Conservation (phyloP, 2,888 invertebrate genomes). For the Scrobipalpa atriplicella region DNA sequence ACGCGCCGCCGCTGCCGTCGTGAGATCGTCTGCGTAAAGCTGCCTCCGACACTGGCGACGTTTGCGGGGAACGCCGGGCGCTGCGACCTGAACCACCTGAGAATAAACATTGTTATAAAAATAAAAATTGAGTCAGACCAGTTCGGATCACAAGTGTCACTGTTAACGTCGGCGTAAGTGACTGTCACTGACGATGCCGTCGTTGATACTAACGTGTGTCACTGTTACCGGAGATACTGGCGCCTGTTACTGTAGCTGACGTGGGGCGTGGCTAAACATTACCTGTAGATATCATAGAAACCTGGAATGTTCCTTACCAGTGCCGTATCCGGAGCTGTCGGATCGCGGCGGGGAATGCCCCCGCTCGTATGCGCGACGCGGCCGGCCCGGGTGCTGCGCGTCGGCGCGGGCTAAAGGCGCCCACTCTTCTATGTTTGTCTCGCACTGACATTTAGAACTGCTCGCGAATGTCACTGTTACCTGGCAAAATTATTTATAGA, state of each 20-base stretch:
- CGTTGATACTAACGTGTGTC: too few species aligned
- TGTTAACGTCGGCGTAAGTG: too few species aligned
- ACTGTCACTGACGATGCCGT: too few species aligned
- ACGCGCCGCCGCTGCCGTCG: slow-evolving; percentile 57
- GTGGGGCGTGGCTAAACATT: too few species aligned
- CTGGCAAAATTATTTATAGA: slow-evolving; percentile 55
- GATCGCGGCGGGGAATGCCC: slow-evolving; percentile 91
- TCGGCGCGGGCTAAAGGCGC: slow-evolving; percentile 63
- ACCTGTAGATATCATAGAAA: too few species aligned
- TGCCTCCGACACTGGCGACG: slow-evolving; percentile 52
- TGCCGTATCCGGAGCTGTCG: slow-evolving; percentile 93
- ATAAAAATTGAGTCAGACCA: not conserved
- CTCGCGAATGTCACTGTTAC: slow-evolving; percentile 84
- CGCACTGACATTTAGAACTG: slow-evolving; percentile 84
- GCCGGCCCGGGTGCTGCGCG: slow-evolving; percentile 78
- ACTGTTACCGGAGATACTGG: too few species aligned
- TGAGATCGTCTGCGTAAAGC: slow-evolving; percentile 64
- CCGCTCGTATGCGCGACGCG: slow-evolving; percentile 87
- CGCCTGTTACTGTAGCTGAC: too few species aligned
- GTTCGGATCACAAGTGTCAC: too few species aligned
- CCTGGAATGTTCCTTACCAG: slow-evolving; percentile 71
- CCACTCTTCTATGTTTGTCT: slow-evolving; percentile 59
- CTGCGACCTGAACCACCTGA: slow-evolving; percentile 78
- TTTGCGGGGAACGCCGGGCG: slow-evolving; percentile 61
- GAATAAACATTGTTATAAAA: not conserved